A percentile compares a stretch with the other conserved stretches of the same genome.
phyloP scores from a whole-genome alignment of 2,113 vertebrate genomes.

The Hippocampus guttulatus region DNA sequence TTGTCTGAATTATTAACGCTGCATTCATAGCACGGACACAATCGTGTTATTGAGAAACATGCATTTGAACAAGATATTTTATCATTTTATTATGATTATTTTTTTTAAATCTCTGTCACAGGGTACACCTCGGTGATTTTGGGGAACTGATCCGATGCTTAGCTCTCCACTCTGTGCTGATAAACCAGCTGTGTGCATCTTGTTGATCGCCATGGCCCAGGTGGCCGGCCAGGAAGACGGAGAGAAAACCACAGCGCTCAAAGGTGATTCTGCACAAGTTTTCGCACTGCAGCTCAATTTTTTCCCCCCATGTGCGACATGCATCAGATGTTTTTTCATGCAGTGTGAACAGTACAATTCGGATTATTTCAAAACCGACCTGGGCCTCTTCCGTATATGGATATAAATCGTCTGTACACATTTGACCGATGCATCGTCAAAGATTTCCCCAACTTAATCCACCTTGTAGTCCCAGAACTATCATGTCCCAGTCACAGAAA shows the following conservation, averaged over 20 bases:
- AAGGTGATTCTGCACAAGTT: constrained; percentile 72
- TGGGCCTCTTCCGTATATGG: too few species aligned
- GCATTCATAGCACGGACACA: not conserved
- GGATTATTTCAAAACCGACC: too few species aligned
- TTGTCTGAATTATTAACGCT: not conserved
- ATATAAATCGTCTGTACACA: not conserved
- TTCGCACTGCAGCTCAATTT: too few species aligned
- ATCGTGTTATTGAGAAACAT: not conserved
- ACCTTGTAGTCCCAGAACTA: not conserved
- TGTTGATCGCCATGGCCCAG: constrained; percentile 87
- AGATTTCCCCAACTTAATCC: not conserved
- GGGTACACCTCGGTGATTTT: constrained; percentile 32
- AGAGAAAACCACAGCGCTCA: constrained; percentile 92
- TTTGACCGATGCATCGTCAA: not conserved
- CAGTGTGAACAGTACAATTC: too few species aligned
- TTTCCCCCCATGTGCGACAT: too few species aligned
- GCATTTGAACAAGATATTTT: not conserved
- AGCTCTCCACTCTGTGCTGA: constrained; percentile 61
- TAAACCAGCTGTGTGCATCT: constrained; percentile 62
- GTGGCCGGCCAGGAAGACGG: constrained; percentile 86
- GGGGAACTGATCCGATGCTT: constrained; percentile 72
- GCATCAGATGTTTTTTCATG: too few species aligned
- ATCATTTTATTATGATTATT: not conserved
- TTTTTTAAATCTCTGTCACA: constrained; percentile 9
- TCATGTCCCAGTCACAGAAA: not conserved